Evolutionary conservation across 2,888 invertebrate species (phyloP).

Genomic region (Melinaea marsaeus): DNA sequence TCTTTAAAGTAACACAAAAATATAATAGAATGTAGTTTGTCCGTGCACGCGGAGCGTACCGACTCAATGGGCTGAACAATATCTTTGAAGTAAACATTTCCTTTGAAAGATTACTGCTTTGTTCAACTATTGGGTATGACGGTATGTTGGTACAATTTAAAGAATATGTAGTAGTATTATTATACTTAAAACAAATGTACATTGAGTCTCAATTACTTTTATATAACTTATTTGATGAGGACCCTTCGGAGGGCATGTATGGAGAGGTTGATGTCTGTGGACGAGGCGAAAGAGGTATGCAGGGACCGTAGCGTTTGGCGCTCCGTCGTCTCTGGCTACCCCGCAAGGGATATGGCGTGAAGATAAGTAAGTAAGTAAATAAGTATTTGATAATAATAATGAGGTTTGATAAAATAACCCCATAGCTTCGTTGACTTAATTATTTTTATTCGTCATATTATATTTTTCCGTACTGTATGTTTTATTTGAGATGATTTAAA

Average conservation of each 20-base stretch:
- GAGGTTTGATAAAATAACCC: conserved; percentile 21
- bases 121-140: conserved; percentile 1
- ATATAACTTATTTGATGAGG: too few relatives aligned
- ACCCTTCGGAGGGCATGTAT: too few relatives aligned
- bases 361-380: too few relatives aligned
- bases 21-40: not conserved
- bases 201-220: not conserved
- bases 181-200: not conserved
- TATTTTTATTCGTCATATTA: conserved; percentile 18
- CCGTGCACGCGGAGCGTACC: conserved; percentile 8
- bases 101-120: conserved; percentile 18
- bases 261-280: too few relatives aligned
- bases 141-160: not conserved
- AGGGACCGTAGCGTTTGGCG: too few relatives aligned
- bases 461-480: not conserved
- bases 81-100: conserved; percentile 21
- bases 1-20: too few relatives aligned
- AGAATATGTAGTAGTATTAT: not conserved
- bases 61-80: conserved; percentile 20
- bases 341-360: too few relatives aligned
- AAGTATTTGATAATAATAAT: conserved; percentile 32
- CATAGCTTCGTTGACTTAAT: conserved; percentile 12
- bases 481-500: too few relatives aligned
- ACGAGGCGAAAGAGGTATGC: too few relatives aligned
- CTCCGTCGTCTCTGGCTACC: too few relatives aligned